These are phyloP conservation scores for Haliaeetus leucogaster DNA, from an alignment of 2,113 vertebrate species.

Conservation along the genomic window DNA sequence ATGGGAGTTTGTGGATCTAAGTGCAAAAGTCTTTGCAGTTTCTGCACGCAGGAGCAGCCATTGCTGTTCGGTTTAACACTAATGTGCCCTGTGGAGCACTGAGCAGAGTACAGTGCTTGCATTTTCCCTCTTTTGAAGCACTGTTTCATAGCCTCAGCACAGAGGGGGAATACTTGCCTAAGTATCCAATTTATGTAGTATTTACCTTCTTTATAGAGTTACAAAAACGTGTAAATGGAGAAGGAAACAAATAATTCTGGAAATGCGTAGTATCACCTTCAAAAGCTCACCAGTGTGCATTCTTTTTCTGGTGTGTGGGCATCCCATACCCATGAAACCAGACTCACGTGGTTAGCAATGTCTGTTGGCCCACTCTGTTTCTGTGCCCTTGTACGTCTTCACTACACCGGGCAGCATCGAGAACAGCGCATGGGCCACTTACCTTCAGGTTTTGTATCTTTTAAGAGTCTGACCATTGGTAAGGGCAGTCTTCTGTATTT, in stretches of 20 bases:
- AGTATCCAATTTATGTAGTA: not conserved
- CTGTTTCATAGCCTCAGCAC: not conserved
- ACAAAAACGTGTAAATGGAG: not conserved
- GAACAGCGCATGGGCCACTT: not conserved
- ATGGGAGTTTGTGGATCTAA: not conserved
- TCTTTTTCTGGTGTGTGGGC: not conserved
- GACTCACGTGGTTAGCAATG: not conserved
- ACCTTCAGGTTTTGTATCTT: not conserved
- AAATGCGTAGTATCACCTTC: not conserved
- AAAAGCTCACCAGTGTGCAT: not conserved
- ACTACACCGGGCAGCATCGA: not conserved
- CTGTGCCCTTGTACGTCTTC: not conserved
- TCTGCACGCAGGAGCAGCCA: not conserved
- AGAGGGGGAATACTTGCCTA: not conserved
- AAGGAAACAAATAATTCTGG: not conserved
- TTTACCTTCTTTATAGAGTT: not conserved
- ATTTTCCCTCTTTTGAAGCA: not conserved
- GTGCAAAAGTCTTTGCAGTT: not conserved
- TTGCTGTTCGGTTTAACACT: not conserved
- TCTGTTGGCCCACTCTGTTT: not conserved
- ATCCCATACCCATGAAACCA: not conserved
- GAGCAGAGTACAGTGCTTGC: not conserved
- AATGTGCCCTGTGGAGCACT: not conserved
- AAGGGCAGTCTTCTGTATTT: not conserved
- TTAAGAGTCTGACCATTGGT: not conserved